Percentiles rank a stretch among this genome's conserved stretches.
Conservation (phyloP, 2,113 vertebrate genomes). For the Struthio camelus region DNA sequence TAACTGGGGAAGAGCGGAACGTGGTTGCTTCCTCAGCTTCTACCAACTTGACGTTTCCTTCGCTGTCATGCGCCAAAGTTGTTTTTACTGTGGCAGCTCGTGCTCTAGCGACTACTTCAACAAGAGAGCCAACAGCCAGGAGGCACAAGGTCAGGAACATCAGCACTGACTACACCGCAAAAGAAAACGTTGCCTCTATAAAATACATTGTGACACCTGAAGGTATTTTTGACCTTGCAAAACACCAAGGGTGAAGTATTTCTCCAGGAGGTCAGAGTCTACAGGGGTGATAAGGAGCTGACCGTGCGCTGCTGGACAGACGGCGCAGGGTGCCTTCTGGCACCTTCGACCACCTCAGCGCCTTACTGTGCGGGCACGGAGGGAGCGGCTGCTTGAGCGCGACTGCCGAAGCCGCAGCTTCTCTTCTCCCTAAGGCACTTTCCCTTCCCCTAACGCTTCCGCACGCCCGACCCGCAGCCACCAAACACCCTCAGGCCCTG, state of each 20-base stretch:
- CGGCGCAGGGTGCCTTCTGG: rapidly evolving
- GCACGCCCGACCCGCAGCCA: not conserved
- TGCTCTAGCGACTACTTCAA: rapidly evolving
- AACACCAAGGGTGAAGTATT: not conserved
- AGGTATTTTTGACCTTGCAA: not conserved
- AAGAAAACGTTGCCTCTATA: not conserved
- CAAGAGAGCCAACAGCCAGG: rapidly evolving
- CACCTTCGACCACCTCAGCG: rapidly evolving
- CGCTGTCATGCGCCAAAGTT: rapidly evolving
- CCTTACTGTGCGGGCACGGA: rapidly evolving
- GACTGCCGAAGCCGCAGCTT: not conserved
- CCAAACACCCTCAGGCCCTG: too few species aligned
- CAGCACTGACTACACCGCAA: rapidly evolving
- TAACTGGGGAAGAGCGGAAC: rapidly evolving
- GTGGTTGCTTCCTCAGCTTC: not conserved
- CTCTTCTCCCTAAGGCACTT: rapidly evolving
- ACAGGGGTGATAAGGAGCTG: rapidly evolving
- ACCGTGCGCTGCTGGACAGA: too few species aligned
- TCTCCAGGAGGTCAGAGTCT: not conserved
- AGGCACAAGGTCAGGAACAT: not conserved
- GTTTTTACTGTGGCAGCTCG: too few species aligned
- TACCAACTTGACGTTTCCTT: not conserved
- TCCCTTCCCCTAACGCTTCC: too few species aligned
- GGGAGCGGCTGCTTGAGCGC: not conserved
- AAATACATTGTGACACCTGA: rapidly evolving